Evolutionary conservation across 2,113 vertebrate species (phyloP), one percentile per base, ranked within the genome.

Genomic region (Dicentrarchus labrax): DNA sequence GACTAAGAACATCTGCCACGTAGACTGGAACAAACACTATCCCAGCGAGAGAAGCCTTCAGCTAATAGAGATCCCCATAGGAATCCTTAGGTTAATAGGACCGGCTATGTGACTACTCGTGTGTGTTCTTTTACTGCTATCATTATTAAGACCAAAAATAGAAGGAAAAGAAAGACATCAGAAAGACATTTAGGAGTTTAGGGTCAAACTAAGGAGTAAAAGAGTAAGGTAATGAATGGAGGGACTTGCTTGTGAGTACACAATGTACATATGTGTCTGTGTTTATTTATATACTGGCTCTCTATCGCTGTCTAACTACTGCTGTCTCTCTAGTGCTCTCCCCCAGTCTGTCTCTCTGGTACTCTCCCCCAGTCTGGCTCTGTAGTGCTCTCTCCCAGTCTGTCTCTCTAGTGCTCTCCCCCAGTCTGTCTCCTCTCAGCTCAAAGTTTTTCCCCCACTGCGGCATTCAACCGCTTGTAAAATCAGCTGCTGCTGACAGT

Each of bases 1-100:
- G 85, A 90, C 89, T 87, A 78, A 91, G 85, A 93, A 92, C 93
- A 93, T 91, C 92, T 94, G 92, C 91, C 87, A 80, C 41, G 76
- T 47, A 71, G 83, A 85, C 72, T 83, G 88, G 84, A 95, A 92
- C 90, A 94, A 89, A 93, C 88, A 89, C 73, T 82, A 47, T 89
- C 76, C 88, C 88, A 57, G 65, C 12, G 82, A 92, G 89, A 81
- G 60, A 24, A 81, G 90, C 77, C 77, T 85, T 88, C 60, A 86
- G 87, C 78, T 83, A 86, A 84, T 53, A 84, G 61, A 83, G 69
- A 78, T 77, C 66, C 90, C 90, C 71, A 22, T n/a, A 91, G 91
- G 89, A 89, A 66, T 86, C 41, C 66, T 72, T 43, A 89, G 93
- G 91, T 89, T 93, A 93, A 94, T 89, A 85, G 80, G 78, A 86